Base-by-base conservation (phyloP, 2,797 vertebrate genomes). In the Tokudaia tokunoshimensis region DNA sequence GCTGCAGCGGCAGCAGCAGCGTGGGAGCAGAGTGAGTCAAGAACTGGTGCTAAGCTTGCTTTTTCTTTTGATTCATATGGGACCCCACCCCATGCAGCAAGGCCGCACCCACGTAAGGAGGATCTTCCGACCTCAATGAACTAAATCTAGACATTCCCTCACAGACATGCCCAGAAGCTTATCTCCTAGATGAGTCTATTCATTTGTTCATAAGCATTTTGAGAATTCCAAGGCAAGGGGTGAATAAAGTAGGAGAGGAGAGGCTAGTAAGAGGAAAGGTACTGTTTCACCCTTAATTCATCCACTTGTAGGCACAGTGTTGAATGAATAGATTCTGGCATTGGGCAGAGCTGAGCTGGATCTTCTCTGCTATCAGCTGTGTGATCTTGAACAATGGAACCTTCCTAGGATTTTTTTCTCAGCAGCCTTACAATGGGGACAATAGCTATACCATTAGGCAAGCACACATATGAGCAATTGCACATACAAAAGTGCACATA, bases 171-270 rank as follows among this genome's bases (percentile, higher is more conserved):
- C 37, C 81, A 83, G 59, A 44, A 59, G n/a, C 57, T 82, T 26
- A 2, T 82, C 57, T 83, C 37, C 57, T 29, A 44, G 24, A 37
- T 44, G 26, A 83, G 24, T 44, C 81, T 59, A 82, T 70, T 82
- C 47, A 47, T 83, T 72, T 59, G 92, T 88, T 96, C 55, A 7
- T 78, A 76, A 61, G 52, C 72, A n/a, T 94, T 89, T 50, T 90
- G 52, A 90, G 82, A 91, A 91, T 94, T 95, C 74, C 55, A 93
- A 91, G 74, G 12, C 82, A 85, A 44, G 80, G 52, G 17, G 20
- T 75, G 67, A 24, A 20, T 80, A 63, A 83, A 57, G 50, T 50
- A 76, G 31, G 78, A 19, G 19, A 59, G 34, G 47, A 63, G 31
- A 83, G 50, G 72, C 44, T 80, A 80, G 24, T 37, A 76, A 92